phyloP scores from a whole-genome alignment of 2,888 invertebrate species.

The Drosophila paranaensis region DNA sequence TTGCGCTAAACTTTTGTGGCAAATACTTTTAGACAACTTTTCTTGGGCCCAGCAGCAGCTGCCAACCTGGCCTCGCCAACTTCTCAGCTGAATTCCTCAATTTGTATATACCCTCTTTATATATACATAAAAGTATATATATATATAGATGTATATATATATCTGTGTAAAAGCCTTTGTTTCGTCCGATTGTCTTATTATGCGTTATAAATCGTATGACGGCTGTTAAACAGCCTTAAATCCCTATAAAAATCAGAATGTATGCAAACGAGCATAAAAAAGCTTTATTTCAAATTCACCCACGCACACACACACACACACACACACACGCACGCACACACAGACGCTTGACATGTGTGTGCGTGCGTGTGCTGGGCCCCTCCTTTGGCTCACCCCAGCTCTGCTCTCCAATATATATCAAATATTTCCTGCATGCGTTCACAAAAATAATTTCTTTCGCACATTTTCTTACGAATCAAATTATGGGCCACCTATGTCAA shows the following conservation, averaged over 20 bases:
- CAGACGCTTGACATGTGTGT: constrained; percentile 2
- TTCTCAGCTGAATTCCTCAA: constrained; percentile 56
- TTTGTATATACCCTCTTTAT: constrained; percentile 62
- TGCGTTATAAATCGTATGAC: constrained; percentile 66
- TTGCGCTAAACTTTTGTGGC: constrained; percentile 66
- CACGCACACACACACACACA: constrained; percentile 42
- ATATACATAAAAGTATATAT: background rate
- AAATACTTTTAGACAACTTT: constrained; percentile 66
- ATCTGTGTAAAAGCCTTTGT: constrained; percentile 26
- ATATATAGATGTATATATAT: background rate
- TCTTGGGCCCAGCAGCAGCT: constrained; percentile 33
- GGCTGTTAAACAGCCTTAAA: constrained; percentile 74
- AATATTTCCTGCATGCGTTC: constrained; percentile 62
- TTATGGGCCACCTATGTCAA: constrained; percentile 58
- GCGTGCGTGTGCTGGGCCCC: constrained; percentile 8
- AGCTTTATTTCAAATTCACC: constrained; percentile 61
- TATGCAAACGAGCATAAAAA: constrained; percentile 78
- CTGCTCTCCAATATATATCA: constrained; percentile 24
- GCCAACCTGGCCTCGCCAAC: constrained; percentile 50
- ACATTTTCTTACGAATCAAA: constrained; percentile 71
- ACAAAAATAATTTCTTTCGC: constrained; percentile 59
- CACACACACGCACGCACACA: background rate
- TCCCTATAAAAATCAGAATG: constrained; percentile 64
- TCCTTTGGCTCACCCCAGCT: constrained; percentile 9
- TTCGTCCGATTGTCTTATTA: constrained; percentile 62